Base-by-base conservation (phyloP, 2,797 vertebrate genomes). In the Ispidina picta region DNA sequence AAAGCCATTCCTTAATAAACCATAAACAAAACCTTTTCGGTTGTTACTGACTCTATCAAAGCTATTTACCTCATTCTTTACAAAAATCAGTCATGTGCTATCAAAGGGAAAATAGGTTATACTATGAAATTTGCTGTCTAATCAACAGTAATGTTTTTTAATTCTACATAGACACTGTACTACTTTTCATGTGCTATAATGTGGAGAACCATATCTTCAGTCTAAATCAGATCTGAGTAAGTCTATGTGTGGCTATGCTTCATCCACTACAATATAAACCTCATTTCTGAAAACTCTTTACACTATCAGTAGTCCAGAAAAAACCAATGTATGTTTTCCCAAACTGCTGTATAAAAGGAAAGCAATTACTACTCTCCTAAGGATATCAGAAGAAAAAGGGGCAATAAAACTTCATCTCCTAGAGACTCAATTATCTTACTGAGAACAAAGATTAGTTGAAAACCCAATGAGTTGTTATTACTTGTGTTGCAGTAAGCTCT, bases 171-270 rank as follows among this genome's bases (percentile, higher is more conserved):
- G 15, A 5, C 2, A 12, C 6, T 44, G 78, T 52, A 49, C 15
- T 8, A 13, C 23, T 70, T 74, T 55, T 37, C 10, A 25, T 43
- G 9, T 23, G 10, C 16, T 43, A 3, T 78, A 26, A 29, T 28
- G 26, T 37, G 12, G 43, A 86, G 22, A 60, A 37, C 3, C 0
- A 0, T 35, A 16, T 19, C 19, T 87, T 65, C 9, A 2, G 6
- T 74, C 23, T 74, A 60, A 81, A 68, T 48, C 23, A 56, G 41
- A 54, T 58, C 8, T 60, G 19, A 64, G 23, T 48, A 63, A 56
- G 5, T 71, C 31, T 33, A 26, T 3, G 2, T 37, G 9, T 44
- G 19, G 9, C 15, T 70, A 21, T 59, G 31, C 16, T 80, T 31
- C 31, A 49, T 11, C 54, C 5, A 62, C 23, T 66, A 33, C 16